Evolutionary conservation across 2,113 vertebrate genomes (phyloP).

Genomic region (Jaculus jaculus): DNA sequence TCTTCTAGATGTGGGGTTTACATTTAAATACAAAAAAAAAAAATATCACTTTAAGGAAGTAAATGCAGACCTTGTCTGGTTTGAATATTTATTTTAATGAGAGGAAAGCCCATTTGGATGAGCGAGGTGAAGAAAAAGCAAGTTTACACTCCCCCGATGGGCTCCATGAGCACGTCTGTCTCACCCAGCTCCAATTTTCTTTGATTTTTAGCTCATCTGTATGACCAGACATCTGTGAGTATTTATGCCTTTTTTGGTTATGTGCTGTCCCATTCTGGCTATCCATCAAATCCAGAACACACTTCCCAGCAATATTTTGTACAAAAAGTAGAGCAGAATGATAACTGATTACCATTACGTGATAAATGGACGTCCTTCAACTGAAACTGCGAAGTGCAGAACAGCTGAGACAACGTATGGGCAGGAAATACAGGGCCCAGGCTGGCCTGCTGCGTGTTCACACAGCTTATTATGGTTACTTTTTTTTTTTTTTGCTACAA

Average conservation of each 20-base stretch:
- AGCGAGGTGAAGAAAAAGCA: slow-evolving; percentile 73
- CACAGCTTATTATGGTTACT: neutral
- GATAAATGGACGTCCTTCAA: slow-evolving; percentile 80
- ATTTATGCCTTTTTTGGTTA: slow-evolving; percentile 81
- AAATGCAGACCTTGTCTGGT: slow-evolving; percentile 66
- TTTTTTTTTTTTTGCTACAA: slow-evolving; percentile 36
- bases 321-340: slow-evolving; percentile 78
- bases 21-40: slow-evolving; percentile 34
- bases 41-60: slow-evolving; percentile 62
- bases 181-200: slow-evolving; percentile 73
- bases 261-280: slow-evolving; percentile 75
- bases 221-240: slow-evolving; percentile 80
- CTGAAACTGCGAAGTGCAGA: slow-evolving; percentile 76
- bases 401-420: slow-evolving; percentile 80
- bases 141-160: slow-evolving; percentile 65
- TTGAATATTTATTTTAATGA: slow-evolving; percentile 78
- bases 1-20: slow-evolving; percentile 74
- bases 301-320: slow-evolving; percentile 75
- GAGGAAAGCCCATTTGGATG: slow-evolving; percentile 59
- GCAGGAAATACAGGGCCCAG: slow-evolving; percentile 69
- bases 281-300: slow-evolving; percentile 80
- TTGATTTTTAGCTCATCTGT: slow-evolving; percentile 78
- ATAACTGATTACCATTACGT: slow-evolving; percentile 82
- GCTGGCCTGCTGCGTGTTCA: slow-evolving; percentile 61
- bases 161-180: slow-evolving; percentile 65